Evolutionary conservation across 2,888 invertebrate genomes (phyloP).

Genomic region (Pteria penguin): DNA sequence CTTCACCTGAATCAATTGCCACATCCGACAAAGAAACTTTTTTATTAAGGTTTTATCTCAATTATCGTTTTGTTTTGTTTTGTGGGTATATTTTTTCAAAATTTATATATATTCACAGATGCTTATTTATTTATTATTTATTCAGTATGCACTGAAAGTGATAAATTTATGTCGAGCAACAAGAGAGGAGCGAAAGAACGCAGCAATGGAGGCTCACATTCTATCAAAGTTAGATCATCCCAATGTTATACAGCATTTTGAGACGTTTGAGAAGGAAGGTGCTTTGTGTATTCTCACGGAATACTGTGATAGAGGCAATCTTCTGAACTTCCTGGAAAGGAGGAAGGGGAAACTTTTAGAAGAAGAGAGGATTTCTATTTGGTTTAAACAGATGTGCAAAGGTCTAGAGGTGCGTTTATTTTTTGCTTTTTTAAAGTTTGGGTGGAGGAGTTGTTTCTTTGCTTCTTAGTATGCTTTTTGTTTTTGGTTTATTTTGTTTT

Average conservation of each 20-base stretch:
- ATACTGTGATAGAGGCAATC: conserved; percentile 1
- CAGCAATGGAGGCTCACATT: conserved; percentile 5
- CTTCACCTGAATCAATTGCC: too few relatives aligned
- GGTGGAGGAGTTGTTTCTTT: too few relatives aligned
- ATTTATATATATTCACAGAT: too few relatives aligned
- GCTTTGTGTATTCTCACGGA: conserved; percentile 3
- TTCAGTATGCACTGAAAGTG: conserved; percentile 7
- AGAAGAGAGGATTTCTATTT: background rate
- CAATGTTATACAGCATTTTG: background rate
- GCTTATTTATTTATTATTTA: background rate
- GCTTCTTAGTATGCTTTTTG: too few relatives aligned
- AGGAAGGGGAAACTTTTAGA: background rate
- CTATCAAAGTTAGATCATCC: background rate
- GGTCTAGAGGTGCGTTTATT: background rate
- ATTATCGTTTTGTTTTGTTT: too few relatives aligned
- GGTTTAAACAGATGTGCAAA: conserved; percentile 1
- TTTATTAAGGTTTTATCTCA: too few relatives aligned
- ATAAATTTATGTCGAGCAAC: background rate
- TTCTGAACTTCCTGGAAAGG: background rate
- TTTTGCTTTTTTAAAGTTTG: background rate
- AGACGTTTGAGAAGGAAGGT: background rate
- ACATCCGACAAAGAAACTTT: too few relatives aligned
- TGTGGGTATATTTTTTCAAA: too few relatives aligned
- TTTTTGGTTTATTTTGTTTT: too few relatives aligned
- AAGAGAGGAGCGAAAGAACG: background rate